Evolutionary conservation across 2,113 vertebrate species (phyloP).

Genomic region (Dolichallabes microphthalmus): DNA sequence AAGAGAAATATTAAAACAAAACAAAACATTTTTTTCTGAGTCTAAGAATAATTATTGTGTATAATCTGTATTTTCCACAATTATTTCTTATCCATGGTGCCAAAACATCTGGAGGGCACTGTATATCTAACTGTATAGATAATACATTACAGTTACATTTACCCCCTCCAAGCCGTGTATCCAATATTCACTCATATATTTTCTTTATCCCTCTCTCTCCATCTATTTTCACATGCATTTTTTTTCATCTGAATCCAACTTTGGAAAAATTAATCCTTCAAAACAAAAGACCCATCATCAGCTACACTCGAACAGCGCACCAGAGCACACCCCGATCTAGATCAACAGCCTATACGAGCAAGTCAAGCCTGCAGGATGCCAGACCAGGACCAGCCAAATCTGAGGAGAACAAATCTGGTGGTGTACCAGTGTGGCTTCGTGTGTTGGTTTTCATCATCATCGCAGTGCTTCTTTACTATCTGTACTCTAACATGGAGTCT

Average conservation of each 20-base stretch:
- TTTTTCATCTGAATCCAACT: background rate
- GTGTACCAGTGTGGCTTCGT: constrained; percentile 50
- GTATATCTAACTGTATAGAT: background rate
- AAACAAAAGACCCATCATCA: constrained; percentile 52
- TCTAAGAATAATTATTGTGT: background rate
- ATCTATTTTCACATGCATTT: background rate
- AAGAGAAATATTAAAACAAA: background rate
- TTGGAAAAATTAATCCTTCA: constrained; percentile 18
- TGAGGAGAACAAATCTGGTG: constrained; percentile 32
- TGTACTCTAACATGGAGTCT: constrained; percentile 56
- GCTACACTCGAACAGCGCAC: constrained; percentile 45
- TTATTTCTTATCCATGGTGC: background rate
- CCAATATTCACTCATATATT: background rate
- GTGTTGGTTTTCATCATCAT: constrained; percentile 61
- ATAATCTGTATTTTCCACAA: background rate
- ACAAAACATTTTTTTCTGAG: background rate
- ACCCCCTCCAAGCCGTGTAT: background rate
- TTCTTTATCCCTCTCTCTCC: background rate
- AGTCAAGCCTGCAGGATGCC: constrained; percentile 29
- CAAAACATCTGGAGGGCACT: background rate
- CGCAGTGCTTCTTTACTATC: constrained; percentile 61
- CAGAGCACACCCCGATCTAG: constrained; percentile 45
- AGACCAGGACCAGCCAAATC: constrained; percentile 7
- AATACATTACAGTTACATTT: background rate
- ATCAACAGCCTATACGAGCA: constrained; percentile 27